phyloP scores from a whole-genome alignment of 2,888 invertebrate genomes.

The Andrena dorsata region DNA sequence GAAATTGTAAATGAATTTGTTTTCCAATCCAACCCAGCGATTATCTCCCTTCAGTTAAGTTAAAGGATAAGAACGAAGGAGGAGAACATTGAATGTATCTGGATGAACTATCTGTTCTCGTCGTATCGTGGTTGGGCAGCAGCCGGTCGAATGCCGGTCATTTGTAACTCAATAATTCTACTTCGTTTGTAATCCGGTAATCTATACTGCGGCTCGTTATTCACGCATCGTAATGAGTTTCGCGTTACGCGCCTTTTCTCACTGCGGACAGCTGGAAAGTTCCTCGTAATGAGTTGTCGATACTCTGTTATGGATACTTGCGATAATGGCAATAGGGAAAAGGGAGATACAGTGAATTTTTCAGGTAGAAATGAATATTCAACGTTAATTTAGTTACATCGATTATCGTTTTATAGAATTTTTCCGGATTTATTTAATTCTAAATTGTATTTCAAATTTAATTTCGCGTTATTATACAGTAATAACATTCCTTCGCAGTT shows the following conservation, averaged over 20 bases:
- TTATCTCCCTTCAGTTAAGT: background rate
- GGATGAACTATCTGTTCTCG: background rate
- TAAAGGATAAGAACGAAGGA: constrained; percentile 41
- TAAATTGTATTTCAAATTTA: no score
- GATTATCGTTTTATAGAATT: background rate
- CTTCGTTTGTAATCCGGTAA: constrained; percentile 82
- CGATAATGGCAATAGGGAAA: constrained; percentile 56
- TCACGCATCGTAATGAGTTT: constrained; percentile 82
- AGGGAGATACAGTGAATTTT: constrained; percentile 26
- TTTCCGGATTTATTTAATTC: background rate
- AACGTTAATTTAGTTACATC: background rate
- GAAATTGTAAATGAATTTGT: no score
- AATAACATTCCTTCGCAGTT: no score
- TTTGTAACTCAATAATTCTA: constrained; percentile 80
- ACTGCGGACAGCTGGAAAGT: constrained; percentile 64
- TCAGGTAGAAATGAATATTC: background rate
- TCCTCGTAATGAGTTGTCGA: constrained; percentile 71
- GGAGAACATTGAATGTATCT: constrained; percentile 29
- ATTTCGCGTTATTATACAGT: no score
- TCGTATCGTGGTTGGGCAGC: constrained; percentile 37
- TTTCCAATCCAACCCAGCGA: no score
- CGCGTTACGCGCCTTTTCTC: constrained; percentile 79
- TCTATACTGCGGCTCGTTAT: constrained; percentile 82
- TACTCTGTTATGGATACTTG: constrained; percentile 57
- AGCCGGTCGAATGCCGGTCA: constrained; percentile 58